These are phyloP conservation scores for Agonopterix arenella DNA, from an alignment of 2,888 invertebrate genomes.

Conservation along the genomic window DNA sequence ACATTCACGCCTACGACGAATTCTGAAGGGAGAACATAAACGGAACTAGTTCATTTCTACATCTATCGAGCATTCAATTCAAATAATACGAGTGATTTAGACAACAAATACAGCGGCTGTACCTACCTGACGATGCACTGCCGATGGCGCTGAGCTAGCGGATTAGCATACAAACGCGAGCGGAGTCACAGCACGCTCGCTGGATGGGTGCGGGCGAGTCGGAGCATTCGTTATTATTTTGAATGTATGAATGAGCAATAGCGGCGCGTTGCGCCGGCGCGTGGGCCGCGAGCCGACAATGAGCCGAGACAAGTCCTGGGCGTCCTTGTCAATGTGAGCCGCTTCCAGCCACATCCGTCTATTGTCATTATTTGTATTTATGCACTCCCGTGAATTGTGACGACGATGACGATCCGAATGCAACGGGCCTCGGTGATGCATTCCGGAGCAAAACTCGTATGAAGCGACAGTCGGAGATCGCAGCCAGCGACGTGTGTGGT, in stretches of 20 bases:
- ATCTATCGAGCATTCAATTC: slow-evolving; percentile 74
- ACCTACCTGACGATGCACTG: slow-evolving; percentile 67
- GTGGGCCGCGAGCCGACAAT: slow-evolving; percentile 71
- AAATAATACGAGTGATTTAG: slow-evolving; percentile 73
- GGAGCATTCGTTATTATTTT: slow-evolving; percentile 70
- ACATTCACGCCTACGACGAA: slow-evolving; percentile 59
- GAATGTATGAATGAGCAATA: slow-evolving; percentile 76
- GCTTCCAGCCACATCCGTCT: slow-evolving; percentile 75
- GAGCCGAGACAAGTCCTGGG: slow-evolving; percentile 70
- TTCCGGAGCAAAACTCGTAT: slow-evolving; percentile 18
- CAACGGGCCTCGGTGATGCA: slow-evolving; percentile 17
- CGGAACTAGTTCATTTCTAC: slow-evolving; percentile 69
- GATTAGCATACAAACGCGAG: slow-evolving; percentile 75
- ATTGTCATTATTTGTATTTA: slow-evolving; percentile 71
- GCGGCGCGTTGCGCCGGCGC: slow-evolving; percentile 53
- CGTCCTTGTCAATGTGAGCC: slow-evolving; percentile 77
- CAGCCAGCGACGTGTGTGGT: slow-evolving; percentile 41
- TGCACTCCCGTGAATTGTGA: slow-evolving; percentile 63
- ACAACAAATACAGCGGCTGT: slow-evolving; percentile 62
- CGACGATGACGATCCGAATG: slow-evolving; percentile 53
- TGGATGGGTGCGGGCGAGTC: slow-evolving; percentile 68
- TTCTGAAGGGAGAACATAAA: slow-evolving; percentile 48
- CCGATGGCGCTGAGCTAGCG: slow-evolving; percentile 54
- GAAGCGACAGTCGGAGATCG: not conserved
- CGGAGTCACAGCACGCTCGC: slow-evolving; percentile 48